Evolutionary conservation across 1,140 invertebrate species (phyloP).

Genomic region (Oppia nitens): DNA sequence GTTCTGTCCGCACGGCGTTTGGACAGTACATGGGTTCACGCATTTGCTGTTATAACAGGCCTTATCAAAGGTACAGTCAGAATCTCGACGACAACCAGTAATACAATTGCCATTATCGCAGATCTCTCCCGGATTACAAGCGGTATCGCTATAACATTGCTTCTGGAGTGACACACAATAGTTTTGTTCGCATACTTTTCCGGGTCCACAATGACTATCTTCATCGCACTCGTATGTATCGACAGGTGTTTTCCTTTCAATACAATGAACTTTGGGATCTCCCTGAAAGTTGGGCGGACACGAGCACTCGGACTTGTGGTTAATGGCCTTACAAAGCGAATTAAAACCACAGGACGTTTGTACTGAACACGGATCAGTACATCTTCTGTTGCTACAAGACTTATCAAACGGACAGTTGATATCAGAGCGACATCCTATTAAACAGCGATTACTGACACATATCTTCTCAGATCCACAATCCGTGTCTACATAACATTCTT

Average conservation of each 20-base stretch:
- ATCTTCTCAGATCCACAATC: slow-evolving; percentile 23
- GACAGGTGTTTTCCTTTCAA: slow-evolving; percentile 23
- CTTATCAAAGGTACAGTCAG: slow-evolving; percentile 56
- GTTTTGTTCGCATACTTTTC: slow-evolving; percentile 45
- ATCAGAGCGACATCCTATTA: slow-evolving; percentile 54
- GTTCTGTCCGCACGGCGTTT: slow-evolving; percentile 59
- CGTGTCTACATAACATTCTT: slow-evolving; percentile 20
- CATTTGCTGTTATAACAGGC: slow-evolving; percentile 66
- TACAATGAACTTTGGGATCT: slow-evolving; percentile 16
- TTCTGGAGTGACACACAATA: slow-evolving; percentile 9
- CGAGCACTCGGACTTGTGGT: slow-evolving; percentile 49
- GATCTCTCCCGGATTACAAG: slow-evolving; percentile 41
- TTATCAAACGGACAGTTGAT: slow-evolving; percentile 53
- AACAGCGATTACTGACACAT: slow-evolving; percentile 22
- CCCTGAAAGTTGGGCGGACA: slow-evolving; percentile 33
- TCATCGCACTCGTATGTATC: slow-evolving; percentile 43
- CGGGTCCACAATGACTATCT: slow-evolving; percentile 53
- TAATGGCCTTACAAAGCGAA: slow-evolving; percentile 50
- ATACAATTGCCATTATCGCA: slow-evolving; percentile 67
- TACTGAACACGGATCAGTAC: slow-evolving; percentile 57
- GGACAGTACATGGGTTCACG: slow-evolving; percentile 29
- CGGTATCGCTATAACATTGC: slow-evolving; percentile 7
- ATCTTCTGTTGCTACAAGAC: slow-evolving; percentile 66
- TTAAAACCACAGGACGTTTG: slow-evolving; percentile 65
- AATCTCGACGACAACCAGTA: slow-evolving; percentile 53